Conservation (phyloP, 2,888 invertebrate genomes). For the Lobophora halterata region DNA sequence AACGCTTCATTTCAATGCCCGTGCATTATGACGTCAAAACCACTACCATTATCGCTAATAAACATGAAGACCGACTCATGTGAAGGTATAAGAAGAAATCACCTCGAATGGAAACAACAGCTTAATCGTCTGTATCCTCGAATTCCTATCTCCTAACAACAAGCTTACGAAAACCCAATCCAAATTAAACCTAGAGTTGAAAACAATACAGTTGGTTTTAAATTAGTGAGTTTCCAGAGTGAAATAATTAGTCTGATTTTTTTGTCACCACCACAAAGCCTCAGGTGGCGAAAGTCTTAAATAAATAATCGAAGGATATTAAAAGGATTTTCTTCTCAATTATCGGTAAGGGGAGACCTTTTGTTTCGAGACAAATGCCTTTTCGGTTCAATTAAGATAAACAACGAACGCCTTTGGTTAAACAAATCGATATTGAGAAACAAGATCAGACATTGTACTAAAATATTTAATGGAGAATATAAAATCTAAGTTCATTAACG, state of each 20-base stretch:
- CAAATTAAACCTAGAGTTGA: conserved; percentile 27
- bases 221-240: conserved; percentile 22
- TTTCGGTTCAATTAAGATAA: conserved; percentile 24
- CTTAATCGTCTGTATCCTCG: conserved; percentile 33
- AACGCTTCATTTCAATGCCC: too few relatives aligned
- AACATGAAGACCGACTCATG: conserved; percentile 20
- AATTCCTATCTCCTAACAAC: conserved; percentile 36
- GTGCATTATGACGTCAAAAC: conserved; percentile 3
- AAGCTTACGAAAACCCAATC: conserved; percentile 18
- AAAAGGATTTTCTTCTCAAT: conserved; percentile 59
- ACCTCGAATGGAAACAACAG: conserved; percentile 36
- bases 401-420: conserved; percentile 13
- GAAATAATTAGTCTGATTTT: conserved; percentile 55
- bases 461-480: not conserved
- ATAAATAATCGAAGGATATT: conserved; percentile 74
- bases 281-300: conserved; percentile 72
- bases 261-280: conserved; percentile 52
- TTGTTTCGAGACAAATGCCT: conserved; percentile 47
- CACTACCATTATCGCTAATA: conserved; percentile 12
- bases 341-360: conserved; percentile 48
- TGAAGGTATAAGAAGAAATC: conserved; percentile 17
- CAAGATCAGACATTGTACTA: conserved; percentile 1
- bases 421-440: conserved; percentile 8
- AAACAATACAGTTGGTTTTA: conserved; percentile 29
- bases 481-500: conserved; percentile 5